Conservation (phyloP, 2,113 vertebrate species). For the Mirounga angustirostris region DNA sequence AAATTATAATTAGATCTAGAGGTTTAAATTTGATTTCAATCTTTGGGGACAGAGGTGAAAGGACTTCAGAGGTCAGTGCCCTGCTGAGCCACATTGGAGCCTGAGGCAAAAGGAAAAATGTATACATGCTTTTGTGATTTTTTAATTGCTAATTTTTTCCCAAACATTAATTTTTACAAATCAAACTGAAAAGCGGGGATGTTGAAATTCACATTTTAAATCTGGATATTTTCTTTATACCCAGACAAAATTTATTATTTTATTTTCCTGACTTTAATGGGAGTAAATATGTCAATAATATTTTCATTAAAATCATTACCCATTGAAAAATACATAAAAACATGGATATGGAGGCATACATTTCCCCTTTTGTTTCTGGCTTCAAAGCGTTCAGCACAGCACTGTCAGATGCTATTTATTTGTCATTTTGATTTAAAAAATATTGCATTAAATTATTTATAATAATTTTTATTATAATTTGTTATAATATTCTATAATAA, state of each 20-base stretch:
- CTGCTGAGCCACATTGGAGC: neutral
- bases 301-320: conserved; percentile 14
- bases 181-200: neutral
- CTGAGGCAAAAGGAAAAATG: neutral
- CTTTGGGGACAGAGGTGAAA: neutral
- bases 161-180: neutral
- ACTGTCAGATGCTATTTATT: neutral
- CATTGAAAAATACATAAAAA: neutral
- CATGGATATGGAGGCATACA: neutral
- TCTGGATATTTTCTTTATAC: neutral
- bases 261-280: neutral
- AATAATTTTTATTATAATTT: neutral
- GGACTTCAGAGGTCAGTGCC: neutral
- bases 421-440: neutral
- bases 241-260: neutral
- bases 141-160: neutral
- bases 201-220: conserved; percentile 11
- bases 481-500: neutral
- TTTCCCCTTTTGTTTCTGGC: neutral
- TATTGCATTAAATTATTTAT: neutral
- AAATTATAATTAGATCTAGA: neutral
- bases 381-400: neutral
- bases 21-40: neutral
- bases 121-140: neutral
- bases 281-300: neutral